Conservation (phyloP, 2,113 vertebrate genomes). For the Pogona vitticeps region DNA sequence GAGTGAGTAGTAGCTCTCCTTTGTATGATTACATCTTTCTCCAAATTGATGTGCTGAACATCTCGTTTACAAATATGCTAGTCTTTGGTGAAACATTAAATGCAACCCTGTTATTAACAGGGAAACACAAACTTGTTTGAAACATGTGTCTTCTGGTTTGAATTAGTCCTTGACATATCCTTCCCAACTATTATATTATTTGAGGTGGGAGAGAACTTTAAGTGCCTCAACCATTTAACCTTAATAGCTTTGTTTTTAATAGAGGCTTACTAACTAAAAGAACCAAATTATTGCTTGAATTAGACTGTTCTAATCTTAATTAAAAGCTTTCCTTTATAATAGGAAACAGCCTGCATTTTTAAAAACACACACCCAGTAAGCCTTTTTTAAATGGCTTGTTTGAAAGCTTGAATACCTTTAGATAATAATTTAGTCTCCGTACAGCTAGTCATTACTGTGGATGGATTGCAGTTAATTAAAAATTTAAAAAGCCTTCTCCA, state of each 20-base stretch:
- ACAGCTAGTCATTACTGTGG: constrained; percentile 25
- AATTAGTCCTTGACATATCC: constrained; percentile 58
- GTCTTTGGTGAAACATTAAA: constrained; percentile 45
- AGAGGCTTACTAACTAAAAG: constrained; percentile 76
- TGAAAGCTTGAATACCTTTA: constrained; percentile 62
- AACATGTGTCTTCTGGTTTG: constrained; percentile 63
- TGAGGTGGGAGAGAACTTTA: constrained; percentile 62
- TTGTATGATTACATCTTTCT: neutral
- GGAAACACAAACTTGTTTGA: constrained; percentile 51
- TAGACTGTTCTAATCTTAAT: constrained; percentile 78
- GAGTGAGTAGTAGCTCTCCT: neutral
- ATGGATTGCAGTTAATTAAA: constrained; percentile 58
- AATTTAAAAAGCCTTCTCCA: constrained; percentile 52
- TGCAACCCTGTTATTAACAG: constrained; percentile 48
- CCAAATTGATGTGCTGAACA: constrained; percentile 22
- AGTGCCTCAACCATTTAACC: constrained; percentile 76
- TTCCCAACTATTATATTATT: constrained; percentile 55
- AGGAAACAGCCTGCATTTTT: constrained; percentile 67
- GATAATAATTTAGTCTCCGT: constrained; percentile 63
- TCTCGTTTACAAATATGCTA: constrained; percentile 21
- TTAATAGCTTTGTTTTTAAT: constrained; percentile 80
- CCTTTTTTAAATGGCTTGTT: constrained; percentile 69
- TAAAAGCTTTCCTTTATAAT: constrained; percentile 78
- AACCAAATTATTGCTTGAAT: constrained; percentile 79
- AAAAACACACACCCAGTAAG: constrained; percentile 46